Evolutionary conservation across 2,888 invertebrate genomes (phyloP).

Genomic region (Rotaria magnacalcarata): DNA sequence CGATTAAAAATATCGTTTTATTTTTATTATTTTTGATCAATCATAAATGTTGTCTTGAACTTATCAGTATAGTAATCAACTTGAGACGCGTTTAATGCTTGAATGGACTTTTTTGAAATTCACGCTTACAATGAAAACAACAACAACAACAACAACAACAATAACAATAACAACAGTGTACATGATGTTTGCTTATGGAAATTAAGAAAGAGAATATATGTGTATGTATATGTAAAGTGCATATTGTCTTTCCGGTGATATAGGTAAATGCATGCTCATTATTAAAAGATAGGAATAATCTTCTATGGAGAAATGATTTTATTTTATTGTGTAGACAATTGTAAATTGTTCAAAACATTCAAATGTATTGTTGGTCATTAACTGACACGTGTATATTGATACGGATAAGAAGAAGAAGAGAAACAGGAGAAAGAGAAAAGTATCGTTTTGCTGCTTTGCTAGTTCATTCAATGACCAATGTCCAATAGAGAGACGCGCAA

Average conservation of each 20-base stretch:
- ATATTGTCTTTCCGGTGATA: background rate
- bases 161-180: background rate
- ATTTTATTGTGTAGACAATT: background rate
- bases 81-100: background rate
- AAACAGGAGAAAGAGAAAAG: background rate
- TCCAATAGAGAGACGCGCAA: background rate
- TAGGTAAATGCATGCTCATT: background rate
- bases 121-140: background rate
- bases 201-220: background rate
- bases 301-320: background rate
- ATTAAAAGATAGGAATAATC: background rate
- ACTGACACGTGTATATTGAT: background rate
- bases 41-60: background rate
- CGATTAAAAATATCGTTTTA: background rate
- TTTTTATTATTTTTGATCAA: background rate
- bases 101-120: conserved; percentile 3
- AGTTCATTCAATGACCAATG: background rate
- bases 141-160: background rate
- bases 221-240: background rate
- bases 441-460: background rate
- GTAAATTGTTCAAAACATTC: background rate
- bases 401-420: background rate
- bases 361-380: background rate
- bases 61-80: background rate
- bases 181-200: background rate